phyloP scores from a whole-genome alignment of 2,888 invertebrate genomes.

The Eupithecia subfuscata region DNA sequence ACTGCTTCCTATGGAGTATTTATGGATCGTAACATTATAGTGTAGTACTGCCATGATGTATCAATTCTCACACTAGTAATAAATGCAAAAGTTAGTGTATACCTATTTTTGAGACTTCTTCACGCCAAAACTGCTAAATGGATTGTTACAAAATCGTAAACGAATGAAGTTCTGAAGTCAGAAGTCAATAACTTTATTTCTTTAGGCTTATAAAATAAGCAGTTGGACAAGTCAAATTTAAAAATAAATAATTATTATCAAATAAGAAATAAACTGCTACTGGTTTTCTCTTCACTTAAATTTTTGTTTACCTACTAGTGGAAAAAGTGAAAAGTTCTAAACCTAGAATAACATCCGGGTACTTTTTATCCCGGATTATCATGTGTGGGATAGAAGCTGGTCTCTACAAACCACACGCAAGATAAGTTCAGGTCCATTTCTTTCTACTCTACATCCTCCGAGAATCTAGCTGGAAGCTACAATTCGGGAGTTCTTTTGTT shows the following conservation, averaged over 20 bases:
- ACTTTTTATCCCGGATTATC: background rate
- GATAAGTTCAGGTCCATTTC: background rate
- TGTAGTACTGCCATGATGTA: background rate
- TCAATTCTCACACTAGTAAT: background rate
- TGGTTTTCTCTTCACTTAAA: too few relatives aligned
- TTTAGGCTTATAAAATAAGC: too few relatives aligned
- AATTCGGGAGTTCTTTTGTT: background rate
- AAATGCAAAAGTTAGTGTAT: background rate
- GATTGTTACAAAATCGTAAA: background rate
- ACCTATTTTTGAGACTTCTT: background rate
- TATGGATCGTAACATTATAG: background rate
- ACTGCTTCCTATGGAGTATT: conserved; percentile 73
- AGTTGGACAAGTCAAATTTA: too few relatives aligned
- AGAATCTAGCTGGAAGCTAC: background rate
- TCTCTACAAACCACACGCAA: background rate
- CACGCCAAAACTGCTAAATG: background rate
- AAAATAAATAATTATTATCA: too few relatives aligned
- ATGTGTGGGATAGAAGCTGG: background rate
- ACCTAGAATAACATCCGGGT: background rate
- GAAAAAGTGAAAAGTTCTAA: background rate
- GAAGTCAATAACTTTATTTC: too few relatives aligned
- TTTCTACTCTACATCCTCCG: background rate
- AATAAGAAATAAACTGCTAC: too few relatives aligned
- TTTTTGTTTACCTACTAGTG: too few relatives aligned
- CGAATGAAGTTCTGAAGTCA: background rate